Evolutionary conservation across 2,888 invertebrate genomes (phyloP), one percentile per base, ranked within the genome.

Genomic region (Yponomeuta sedellus): DNA sequence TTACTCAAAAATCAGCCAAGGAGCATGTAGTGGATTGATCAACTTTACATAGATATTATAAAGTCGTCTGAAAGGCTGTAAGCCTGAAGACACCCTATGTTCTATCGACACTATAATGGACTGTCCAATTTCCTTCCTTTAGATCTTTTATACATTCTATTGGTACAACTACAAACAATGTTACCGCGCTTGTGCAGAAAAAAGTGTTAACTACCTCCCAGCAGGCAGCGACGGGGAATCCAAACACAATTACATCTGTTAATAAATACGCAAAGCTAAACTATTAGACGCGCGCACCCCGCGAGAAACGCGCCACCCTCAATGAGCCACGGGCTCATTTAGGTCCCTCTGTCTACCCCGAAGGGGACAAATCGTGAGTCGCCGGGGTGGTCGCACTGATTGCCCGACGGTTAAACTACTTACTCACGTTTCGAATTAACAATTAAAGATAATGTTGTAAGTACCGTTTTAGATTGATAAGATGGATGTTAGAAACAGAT

Each of bases 171-270:
- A 16, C 44, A 52, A 44, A 44, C 44, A 52, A 52, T 52, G 44
- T 52, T 16, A 12, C 12, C 44, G 1, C 10, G 16, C 16, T 5
- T 52, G 4, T 52, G 0, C 16, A 16, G 16, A 59, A 59, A 20
- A 59, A 59, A 20, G 59, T 59, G 59, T 59, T 59, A 59, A 59
- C 25, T 16, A 25, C 25, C 25, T 59, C 59, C 19, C 59, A 59
- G 59, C 59, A 52, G 12, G 10, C 44, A 52, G 44, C 12, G 16
- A 52, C 16, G 16, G 73, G 72, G 77, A 79, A 81, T 86, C 79
- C 82, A 78, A 86, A 83, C 83, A 83, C 88, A 89, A 89, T 90
- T 89, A 88, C 82, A 83, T 78, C 77, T 72, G 72, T 71, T 64
- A 64, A 52, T 52, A 52, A 19, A 20, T 58, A 58, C 22, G 22